These are phyloP conservation scores for Cydia strobilella DNA, from an alignment of 1,140 invertebrate species.

Conservation along the genomic window DNA sequence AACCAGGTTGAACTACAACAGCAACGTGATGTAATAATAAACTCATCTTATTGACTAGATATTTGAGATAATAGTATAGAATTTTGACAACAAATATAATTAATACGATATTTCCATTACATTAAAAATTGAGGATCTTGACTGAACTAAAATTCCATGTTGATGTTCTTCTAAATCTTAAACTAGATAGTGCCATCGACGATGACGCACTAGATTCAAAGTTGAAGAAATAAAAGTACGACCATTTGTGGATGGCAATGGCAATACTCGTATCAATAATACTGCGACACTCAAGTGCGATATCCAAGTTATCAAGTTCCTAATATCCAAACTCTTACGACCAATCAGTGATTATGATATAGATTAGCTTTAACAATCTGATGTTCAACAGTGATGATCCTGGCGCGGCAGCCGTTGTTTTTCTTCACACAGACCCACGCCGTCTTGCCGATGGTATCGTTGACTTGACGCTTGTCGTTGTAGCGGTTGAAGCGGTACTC, in stretches of 20 bases:
- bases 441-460: background rate
- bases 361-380: background rate
- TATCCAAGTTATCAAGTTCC: too few relatives aligned
- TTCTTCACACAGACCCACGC: conserved; percentile 2
- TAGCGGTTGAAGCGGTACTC: background rate
- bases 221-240: background rate
- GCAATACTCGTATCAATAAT: too few relatives aligned
- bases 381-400: conserved; percentile 1
- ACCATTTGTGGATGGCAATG: too few relatives aligned
- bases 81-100: background rate
- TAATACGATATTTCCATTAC: background rate
- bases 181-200: too few relatives aligned
- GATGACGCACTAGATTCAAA: background rate
- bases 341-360: background rate
- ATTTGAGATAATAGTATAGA: background rate
- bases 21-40: background rate
- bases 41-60: conserved; percentile 11
- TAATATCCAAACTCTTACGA: background rate
- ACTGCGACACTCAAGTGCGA: too few relatives aligned
- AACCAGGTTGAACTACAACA: too few relatives aligned
- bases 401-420: conserved; percentile 8
- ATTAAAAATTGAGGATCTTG: background rate
- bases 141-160: too few relatives aligned
- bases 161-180: too few relatives aligned
- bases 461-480: background rate